Conservation (phyloP, 2,797 vertebrate genomes). For the Momotus momota region DNA sequence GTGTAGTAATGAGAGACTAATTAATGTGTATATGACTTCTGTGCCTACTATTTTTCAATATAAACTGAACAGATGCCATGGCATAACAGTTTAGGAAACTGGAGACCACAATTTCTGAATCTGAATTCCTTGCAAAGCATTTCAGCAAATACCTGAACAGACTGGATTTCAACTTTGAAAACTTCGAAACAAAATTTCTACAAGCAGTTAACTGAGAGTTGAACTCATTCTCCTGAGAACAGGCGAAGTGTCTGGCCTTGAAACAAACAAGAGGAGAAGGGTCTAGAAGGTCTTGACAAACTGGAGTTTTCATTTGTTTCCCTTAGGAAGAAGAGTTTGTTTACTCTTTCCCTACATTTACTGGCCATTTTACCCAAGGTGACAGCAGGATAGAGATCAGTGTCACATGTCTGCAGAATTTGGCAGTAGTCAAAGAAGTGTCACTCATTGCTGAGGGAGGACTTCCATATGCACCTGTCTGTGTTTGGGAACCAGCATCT, state of each 20-base stretch:
- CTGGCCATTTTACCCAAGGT: neutral
- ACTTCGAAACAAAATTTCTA: neutral
- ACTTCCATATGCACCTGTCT: neutral
- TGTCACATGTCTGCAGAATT: neutral
- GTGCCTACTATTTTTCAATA: neutral
- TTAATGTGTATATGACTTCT: neutral
- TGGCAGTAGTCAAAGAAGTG: neutral
- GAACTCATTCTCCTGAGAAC: neutral
- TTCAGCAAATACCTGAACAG: neutral
- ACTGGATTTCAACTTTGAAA: neutral
- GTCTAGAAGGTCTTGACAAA: neutral
- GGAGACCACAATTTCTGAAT: neutral
- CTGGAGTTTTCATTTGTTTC: neutral
- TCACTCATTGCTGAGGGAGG: neutral
- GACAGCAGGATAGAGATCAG: neutral
- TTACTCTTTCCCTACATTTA: neutral
- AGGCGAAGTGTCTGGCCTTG: neutral
- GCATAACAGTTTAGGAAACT: neutral
- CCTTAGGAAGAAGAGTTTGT: neutral
- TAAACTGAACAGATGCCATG: neutral
- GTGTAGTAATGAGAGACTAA: neutral
- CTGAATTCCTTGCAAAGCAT: neutral
- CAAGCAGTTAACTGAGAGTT: neutral
- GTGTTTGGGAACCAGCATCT: neutral
- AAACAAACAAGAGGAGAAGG: neutral